Base-by-base conservation (phyloP, 2,888 invertebrate species). In the Omphaloscelis lunosa region DNA sequence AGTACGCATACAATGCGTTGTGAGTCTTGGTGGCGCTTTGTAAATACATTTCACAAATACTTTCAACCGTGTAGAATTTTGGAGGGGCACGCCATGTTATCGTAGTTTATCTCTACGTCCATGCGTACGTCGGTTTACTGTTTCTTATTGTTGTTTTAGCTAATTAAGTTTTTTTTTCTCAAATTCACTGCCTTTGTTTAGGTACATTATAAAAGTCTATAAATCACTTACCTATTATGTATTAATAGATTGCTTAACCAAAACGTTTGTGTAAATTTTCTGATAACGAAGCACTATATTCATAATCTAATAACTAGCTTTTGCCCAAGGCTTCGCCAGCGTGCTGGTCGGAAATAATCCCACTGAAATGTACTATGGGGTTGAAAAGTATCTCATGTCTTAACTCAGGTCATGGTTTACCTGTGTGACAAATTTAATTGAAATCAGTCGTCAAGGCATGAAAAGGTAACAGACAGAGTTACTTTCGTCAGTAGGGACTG, bases 71-170 rank as follows among this genome's bases (percentile, higher is more conserved):
- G n/a, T n/a, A n/a, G n/a, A n/a, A n/a, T n/a, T n/a, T n/a, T n/a
- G n/a, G n/a, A n/a, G n/a, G n/a, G n/a, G n/a, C n/a, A n/a, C n/a
- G n/a, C n/a, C n/a, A n/a, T n/a, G n/a, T n/a, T n/a, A n/a, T n/a
- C n/a, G n/a, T n/a, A n/a, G n/a, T n/a, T n/a, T n/a, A n/a, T n/a
- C n/a, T n/a, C n/a, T 34, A 34, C 34, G 34, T 34, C 34, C 34
- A 34, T 34, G 34, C 34, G n/a, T 3, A 34, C 34, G 34, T 34
- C 34, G 34, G 3, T 3, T 62, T 39, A 62, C 27, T 27, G 12
- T 74, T 84, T 71, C 59, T 56, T 69, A 56, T 59, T 56, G 27
- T 61, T 71, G 9, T 29, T 66, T 59, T 29, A 29, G 29, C 3
- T 34, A 65, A 7, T 51, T 41, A 23, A 7, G 1, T 20, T 71